Percentiles rank a stretch among this genome's conserved stretches.
Evolutionary conservation across 1,140 invertebrate species (phyloP).

Genomic region (Drosophila pseudoobscura): DNA sequence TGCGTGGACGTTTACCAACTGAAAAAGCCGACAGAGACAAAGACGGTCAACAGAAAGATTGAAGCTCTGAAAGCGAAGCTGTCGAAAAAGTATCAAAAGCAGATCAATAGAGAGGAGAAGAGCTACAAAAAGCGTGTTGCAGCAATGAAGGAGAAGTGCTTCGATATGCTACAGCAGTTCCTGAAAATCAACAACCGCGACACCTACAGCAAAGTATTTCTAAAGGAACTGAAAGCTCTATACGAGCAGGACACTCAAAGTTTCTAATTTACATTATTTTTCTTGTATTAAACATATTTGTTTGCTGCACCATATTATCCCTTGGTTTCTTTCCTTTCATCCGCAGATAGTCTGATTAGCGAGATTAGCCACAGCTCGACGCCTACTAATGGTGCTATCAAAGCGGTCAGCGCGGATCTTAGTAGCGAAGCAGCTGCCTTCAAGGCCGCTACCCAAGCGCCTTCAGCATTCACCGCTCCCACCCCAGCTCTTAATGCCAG

Average conservation of each 20-base stretch:
- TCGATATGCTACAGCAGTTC: conserved; percentile 33
- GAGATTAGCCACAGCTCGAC: conserved; percentile 53
- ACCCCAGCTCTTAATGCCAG: conserved; percentile 64
- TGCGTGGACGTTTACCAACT: conserved; percentile 12
- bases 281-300: conserved; percentile 10
- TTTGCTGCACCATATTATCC: not conserved
- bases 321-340: conserved; percentile 6
- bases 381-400: conserved; percentile 27
- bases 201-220: conserved; percentile 17
- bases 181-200: conserved; percentile 6
- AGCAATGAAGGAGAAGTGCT: conserved; percentile 38
- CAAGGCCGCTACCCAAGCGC: conserved; percentile 1
- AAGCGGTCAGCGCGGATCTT: conserved; percentile 30
- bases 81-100: conserved; percentile 33
- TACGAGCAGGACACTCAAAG: conserved; percentile 33
- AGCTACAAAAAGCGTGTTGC: not conserved
- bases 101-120: conserved; percentile 18
- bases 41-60: conserved; percentile 24
- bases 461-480: conserved; percentile 5
- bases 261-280: conserved; percentile 7
- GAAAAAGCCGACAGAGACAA: not conserved
- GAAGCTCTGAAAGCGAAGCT: conserved; percentile 10
- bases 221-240: conserved; percentile 36
- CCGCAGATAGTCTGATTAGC: conserved; percentile 61
- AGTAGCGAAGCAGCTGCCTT: conserved; percentile 18